Conservation (phyloP, 2,113 vertebrate species). For the Noturus placidus region DNA sequence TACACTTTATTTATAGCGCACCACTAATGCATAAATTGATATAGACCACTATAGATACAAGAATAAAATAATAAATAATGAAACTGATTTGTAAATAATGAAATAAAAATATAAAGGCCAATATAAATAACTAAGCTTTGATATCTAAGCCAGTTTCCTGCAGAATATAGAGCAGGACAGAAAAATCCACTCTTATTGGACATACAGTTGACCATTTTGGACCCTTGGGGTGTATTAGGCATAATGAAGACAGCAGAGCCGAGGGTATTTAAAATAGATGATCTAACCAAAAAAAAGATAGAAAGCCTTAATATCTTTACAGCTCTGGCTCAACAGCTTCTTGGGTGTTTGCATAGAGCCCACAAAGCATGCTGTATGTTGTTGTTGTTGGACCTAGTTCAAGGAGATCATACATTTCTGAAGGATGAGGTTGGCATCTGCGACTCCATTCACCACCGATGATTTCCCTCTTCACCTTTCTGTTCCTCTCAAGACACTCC, state of each 20-base stretch:
- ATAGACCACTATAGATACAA: background rate
- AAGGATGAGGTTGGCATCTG: constrained; percentile 29
- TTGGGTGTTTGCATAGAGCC: background rate
- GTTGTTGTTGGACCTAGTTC: background rate
- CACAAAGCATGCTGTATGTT: background rate
- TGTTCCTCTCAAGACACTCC: constrained; percentile 23
- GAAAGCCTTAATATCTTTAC: background rate
- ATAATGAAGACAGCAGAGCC: background rate
- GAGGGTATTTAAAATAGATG: background rate
- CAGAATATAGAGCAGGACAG: background rate
- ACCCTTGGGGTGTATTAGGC: background rate
- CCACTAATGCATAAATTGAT: background rate
- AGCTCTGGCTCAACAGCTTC: background rate
- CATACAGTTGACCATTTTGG: background rate
- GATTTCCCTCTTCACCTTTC: constrained; percentile 30
- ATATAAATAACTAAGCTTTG: background rate
- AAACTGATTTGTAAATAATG: background rate
- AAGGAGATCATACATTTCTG: constrained; percentile 15
- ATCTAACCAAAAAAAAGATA: background rate
- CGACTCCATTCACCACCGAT: background rate
- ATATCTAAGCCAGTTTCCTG: background rate
- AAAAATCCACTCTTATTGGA: background rate
- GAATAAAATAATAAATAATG: background rate
- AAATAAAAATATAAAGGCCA: background rate
- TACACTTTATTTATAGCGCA: background rate